phyloP scores from a whole-genome alignment of 2,888 invertebrate genomes.

The Diarsia mendica region DNA sequence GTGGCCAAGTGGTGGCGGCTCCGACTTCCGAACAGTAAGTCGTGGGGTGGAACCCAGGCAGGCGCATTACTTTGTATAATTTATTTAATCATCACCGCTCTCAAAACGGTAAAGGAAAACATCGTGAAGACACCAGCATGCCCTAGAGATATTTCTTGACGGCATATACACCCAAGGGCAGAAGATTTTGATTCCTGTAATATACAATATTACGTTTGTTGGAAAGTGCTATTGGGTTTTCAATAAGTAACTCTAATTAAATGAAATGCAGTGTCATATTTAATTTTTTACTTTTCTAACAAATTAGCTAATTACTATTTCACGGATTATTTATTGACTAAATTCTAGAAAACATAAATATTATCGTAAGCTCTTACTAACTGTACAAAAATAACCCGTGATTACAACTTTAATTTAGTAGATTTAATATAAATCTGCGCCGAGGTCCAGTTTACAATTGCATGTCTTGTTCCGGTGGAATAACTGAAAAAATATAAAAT shows the following conservation, averaged over 20 bases:
- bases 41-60: too few species aligned
- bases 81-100: too few species aligned
- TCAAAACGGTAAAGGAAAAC: too few species aligned
- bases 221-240: too few species aligned
- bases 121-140: too few species aligned
- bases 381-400: background rate
- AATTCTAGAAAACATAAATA: background rate
- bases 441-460: constrained; percentile 25
- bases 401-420: background rate
- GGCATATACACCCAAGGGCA: too few species aligned
- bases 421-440: background rate
- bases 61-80: too few species aligned
- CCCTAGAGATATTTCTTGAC: too few species aligned
- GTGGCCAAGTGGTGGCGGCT: too few species aligned
- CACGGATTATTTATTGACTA: background rate
- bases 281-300: background rate
- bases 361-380: background rate
- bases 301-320: background rate
- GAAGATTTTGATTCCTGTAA: too few species aligned
- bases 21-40: too few species aligned
- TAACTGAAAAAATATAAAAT: constrained; percentile 44
- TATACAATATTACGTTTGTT: too few species aligned
- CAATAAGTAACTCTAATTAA: background rate
- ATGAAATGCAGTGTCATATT: background rate
- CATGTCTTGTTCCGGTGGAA: constrained; percentile 51